Evolutionary conservation across 2,888 invertebrate species (phyloP).

Genomic region (Cetonia aurata): DNA sequence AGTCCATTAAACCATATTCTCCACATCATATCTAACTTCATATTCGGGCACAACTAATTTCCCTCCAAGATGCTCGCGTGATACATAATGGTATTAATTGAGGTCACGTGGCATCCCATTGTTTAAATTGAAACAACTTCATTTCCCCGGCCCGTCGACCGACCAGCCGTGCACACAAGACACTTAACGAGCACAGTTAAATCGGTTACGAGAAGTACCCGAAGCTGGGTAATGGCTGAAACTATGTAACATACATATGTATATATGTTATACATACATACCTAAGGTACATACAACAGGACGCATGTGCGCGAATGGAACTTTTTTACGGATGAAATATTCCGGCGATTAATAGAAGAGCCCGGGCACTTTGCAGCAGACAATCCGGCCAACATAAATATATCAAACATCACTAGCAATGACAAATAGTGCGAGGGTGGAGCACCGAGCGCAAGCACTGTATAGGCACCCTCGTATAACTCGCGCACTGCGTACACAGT

Average conservation of each 20-base stretch:
- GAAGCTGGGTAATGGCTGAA: not conserved
- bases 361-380: slow-evolving; percentile 62
- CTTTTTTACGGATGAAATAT: slow-evolving; percentile 48
- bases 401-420: slow-evolving; percentile 66
- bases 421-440: slow-evolving; percentile 64
- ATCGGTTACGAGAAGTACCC: slow-evolving; percentile 19
- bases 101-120: slow-evolving; percentile 37
- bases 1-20: too few relatives aligned
- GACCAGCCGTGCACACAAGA: slow-evolving; percentile 11
- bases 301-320: slow-evolving; percentile 41
- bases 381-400: slow-evolving; percentile 65
- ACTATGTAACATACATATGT: too few relatives aligned
- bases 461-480: slow-evolving; percentile 50
- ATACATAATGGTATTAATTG: slow-evolving; percentile 33
- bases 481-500: slow-evolving; percentile 45
- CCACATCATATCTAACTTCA: too few relatives aligned
- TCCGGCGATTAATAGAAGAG: slow-evolving; percentile 59
- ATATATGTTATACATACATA: too few relatives aligned
- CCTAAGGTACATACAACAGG: slow-evolving; percentile 4
- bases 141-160: slow-evolving; percentile 12
- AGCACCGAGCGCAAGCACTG: slow-evolving; percentile 49
- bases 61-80: not conserved
- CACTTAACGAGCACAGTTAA: slow-evolving; percentile 22
- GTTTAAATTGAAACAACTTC: slow-evolving; percentile 39
- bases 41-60: not conserved